Conservation (phyloP, 2,113 vertebrate genomes). For the Odocoileus hemionus region DNA sequence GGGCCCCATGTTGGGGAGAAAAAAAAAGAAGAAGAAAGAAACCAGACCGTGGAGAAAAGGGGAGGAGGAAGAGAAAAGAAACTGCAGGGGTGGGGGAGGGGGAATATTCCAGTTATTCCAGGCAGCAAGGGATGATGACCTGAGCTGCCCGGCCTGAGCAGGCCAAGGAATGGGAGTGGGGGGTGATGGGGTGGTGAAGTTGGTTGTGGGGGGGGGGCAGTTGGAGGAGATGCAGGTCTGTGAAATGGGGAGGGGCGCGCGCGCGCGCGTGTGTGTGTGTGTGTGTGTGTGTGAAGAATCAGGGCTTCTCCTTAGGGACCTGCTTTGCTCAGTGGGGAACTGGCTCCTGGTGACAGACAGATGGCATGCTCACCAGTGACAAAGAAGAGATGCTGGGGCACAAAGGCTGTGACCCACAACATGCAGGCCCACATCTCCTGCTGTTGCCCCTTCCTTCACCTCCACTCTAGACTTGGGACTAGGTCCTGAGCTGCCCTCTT, state of each 20-base stretch:
- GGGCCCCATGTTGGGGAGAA: background rate
- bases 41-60: background rate
- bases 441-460: too few relatives aligned
- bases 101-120: background rate
- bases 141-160: background rate
- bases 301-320: background rate
- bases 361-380: background rate
- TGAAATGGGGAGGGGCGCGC: rapidly evolving
- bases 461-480: background rate
- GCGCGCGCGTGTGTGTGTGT: background rate
- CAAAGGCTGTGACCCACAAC: background rate
- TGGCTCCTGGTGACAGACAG: background rate
- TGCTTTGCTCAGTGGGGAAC: background rate
- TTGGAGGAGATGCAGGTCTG: background rate
- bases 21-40: background rate
- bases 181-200: background rate
- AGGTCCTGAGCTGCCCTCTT: too few relatives aligned
- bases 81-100: rapidly evolving
- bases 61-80: background rate
- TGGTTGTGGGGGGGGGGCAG: rapidly evolving
- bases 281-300: background rate
- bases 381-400: background rate
- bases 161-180: background rate
- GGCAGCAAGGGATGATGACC: background rate
- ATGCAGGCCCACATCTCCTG: background rate